Evolutionary conservation across 2,797 vertebrate species (phyloP), one percentile per base, ranked within the genome.

Genomic region (Bucorvus abyssinicus): DNA sequence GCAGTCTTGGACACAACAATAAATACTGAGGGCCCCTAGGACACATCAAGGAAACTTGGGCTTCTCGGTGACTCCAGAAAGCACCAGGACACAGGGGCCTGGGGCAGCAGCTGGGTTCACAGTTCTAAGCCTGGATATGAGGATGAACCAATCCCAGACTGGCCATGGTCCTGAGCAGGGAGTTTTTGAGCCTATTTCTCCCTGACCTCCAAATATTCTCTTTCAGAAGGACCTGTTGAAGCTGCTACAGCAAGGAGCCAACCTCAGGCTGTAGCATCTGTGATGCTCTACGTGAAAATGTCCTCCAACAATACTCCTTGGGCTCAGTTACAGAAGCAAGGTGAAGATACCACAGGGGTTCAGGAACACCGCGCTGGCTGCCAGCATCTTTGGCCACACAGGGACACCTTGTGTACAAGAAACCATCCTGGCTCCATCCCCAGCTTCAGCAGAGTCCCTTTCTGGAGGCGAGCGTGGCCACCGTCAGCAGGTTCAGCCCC

Each of bases 221-320:
- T 47, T 45, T 45, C 29, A 32, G 19, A 79, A 74, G 49, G 49
- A 63, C 21, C 9, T 3, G 0, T 27, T 22, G 17, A 73, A 84
- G 49, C 55, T 34, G 23, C 47, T 44, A 23, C 53, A 78, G 47
- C 29, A 12, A 36, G 52, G 7, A 70, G 15, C 24, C 64, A 47
- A 45, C 44, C 29, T 64, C 50, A 18, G 27, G 42, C 70, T 74
- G 44, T n/a, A 36, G 17, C 57, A 60, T 11, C 52, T 23, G 59
- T 0, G 0, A 52, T 45, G 74, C 6, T 44, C 40, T 24, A 23
- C 38, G 13, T 47, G 34, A 55, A 71, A 73, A 44, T 0, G 0
- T 65, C 40, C 17, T 30, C 9, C 30, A 30, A 30, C n/a, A 27
- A 29, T 5, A 20, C 0, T 4, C 19, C 38, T 65, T 42, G 47